A percentile compares a stretch with the other conserved stretches of the same genome.
Conservation (phyloP, 2,888 invertebrate species). For the Lithophane ornitopus region DNA sequence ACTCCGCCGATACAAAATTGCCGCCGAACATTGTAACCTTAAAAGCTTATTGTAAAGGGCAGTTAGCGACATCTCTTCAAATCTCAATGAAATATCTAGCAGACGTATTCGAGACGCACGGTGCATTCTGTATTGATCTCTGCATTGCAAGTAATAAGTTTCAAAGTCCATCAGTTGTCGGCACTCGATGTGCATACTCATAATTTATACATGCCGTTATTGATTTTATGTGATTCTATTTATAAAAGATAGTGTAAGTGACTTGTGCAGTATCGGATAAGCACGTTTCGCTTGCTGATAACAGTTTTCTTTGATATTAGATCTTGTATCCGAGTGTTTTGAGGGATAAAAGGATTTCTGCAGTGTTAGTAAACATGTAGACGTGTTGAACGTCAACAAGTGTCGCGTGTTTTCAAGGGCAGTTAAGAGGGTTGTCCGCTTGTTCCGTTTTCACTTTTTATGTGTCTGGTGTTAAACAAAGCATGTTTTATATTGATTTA, state of each 20-base stretch:
- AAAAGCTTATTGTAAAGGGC: slow-evolving; percentile 52
- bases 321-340: slow-evolving; percentile 5
- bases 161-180: slow-evolving; percentile 38
- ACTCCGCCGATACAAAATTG: slow-evolving; percentile 32
- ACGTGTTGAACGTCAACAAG: slow-evolving; percentile 44
- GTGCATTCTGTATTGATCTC: slow-evolving; percentile 51
- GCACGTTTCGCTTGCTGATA: slow-evolving; percentile 43
- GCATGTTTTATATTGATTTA: neutral
- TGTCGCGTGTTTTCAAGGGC: slow-evolving; percentile 32
- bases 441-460: slow-evolving; percentile 14
- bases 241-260: slow-evolving; percentile 58
- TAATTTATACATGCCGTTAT: slow-evolving; percentile 62
- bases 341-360: neutral
- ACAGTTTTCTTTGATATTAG: slow-evolving; percentile 31
- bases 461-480: neutral
- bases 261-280: slow-evolving; percentile 37
- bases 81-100: slow-evolving; percentile 61
- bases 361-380: slow-evolving; percentile 51
- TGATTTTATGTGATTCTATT: slow-evolving; percentile 67
- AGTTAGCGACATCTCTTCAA: slow-evolving; percentile 69
- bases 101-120: slow-evolving; percentile 29
- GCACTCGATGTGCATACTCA: slow-evolving; percentile 51
- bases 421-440: neutral
- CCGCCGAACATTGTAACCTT: slow-evolving; percentile 52
- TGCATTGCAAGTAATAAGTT: slow-evolving; percentile 42